Base-by-base conservation (phyloP, 1,140 invertebrate species). In the Tetragonula clypearis region DNA sequence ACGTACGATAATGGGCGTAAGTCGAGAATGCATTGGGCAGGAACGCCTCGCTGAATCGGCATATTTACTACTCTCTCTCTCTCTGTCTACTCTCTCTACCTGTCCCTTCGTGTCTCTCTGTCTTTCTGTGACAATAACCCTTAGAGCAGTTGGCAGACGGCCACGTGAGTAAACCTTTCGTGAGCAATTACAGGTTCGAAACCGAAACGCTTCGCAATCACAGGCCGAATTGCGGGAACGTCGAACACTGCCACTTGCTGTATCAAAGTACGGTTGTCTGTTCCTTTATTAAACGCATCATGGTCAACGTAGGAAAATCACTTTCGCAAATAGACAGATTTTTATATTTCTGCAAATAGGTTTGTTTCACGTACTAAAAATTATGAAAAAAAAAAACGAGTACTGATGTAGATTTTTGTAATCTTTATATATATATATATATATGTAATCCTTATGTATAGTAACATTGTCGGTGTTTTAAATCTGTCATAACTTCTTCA, bases 161-260 rank as follows among this genome's bases (percentile, higher is more conserved):
- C 82, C 86, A 80, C 76, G 62, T 49, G 68, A 30, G 86, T 80
- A 86, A 86, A 84, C 82, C 82, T 79, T 86, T 84, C 82, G 81
- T 49, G 75, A 72, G 41, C 80, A 76, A 83, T 86, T 77, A 86
- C 85, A 83, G 74, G 81, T 82, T 69, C 30, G 75, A 84, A 86
- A 77, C n/a, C 74, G 68, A 84, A 82, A 73, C 58, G 60, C 41
- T 68, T 84, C 30, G n/a, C 35, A 58, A 86, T 86, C 82, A 79
- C 75, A 35, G 58, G 19, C 19, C 15, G 68, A 72, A 79, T 56
- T 78, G 76, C 3, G 75, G 68, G 15, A 15, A 26, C 82, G 8
- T 79, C 8, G 56, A 79, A 72, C 49, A 72, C 60, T 41, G 55
- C 41, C 14, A 56, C 17, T 17, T 62, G 74, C n/a, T 30, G 14